Evolutionary conservation across 2,888 invertebrate genomes (phyloP).

Genomic region (Lycaena phlaeas): DNA sequence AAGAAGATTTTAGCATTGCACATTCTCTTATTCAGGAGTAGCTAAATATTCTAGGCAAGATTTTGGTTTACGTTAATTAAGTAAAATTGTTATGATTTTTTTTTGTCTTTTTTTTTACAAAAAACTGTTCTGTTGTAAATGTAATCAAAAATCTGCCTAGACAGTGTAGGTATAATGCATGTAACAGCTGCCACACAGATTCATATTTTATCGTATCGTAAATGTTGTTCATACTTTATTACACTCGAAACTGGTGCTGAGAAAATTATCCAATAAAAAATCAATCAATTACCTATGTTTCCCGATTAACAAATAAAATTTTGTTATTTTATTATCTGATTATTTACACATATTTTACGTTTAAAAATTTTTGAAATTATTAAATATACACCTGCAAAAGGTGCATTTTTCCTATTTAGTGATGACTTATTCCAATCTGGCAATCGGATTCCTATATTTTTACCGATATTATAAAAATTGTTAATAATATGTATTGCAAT

Average conservation of each 20-base stretch:
- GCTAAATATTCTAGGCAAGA: conserved; percentile 53
- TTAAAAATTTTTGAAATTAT: too few relatives aligned
- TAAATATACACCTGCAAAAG: too few relatives aligned
- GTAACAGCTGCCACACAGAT: conserved; percentile 66
- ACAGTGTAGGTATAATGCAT: conserved; percentile 53
- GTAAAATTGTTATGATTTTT: neutral
- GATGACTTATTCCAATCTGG: too few relatives aligned
- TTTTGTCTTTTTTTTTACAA: too few relatives aligned
- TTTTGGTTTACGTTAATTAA: conserved; percentile 39
- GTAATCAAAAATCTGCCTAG: conserved; percentile 59
- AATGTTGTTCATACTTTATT: conserved; percentile 4
- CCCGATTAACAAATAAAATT: too few relatives aligned
- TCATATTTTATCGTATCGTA: conserved; percentile 2
- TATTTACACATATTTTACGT: too few relatives aligned
- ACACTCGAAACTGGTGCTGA: conserved; percentile 56
- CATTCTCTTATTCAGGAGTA: conserved; percentile 66
- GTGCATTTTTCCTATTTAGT: too few relatives aligned
- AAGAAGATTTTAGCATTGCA: conserved; percentile 69
- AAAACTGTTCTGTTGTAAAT: neutral
- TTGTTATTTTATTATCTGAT: neutral
- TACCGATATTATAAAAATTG: too few relatives aligned
- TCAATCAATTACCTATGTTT: neutral
- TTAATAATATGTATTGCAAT: too few relatives aligned
- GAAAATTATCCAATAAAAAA: conserved; percentile 3
- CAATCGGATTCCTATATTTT: too few relatives aligned